phyloP scores from a whole-genome alignment of 2,113 vertebrate genomes.

The Prietella phreatophila region DNA sequence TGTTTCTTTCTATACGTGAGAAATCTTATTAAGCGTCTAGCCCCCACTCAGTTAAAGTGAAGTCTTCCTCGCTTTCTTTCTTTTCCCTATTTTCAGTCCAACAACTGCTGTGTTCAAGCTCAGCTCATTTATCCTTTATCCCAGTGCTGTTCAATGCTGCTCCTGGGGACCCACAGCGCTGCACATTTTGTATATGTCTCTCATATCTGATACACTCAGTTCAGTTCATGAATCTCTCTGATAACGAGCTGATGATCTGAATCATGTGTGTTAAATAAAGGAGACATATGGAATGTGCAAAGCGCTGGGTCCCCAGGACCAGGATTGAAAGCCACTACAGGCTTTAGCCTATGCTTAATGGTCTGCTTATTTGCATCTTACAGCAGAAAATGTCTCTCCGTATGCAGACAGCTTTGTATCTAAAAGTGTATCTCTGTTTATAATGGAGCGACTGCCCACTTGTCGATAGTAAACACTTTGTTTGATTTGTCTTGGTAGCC shows the following conservation, averaged over 20 bases:
- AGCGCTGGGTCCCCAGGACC: no score
- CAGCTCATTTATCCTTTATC: background rate
- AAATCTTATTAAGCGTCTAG: background rate
- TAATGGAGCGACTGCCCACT: background rate
- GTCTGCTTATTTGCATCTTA: background rate
- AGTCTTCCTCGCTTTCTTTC: background rate
- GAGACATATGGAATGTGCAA: no score
- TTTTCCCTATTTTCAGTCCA: background rate
- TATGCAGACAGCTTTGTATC: background rate
- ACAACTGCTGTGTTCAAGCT: background rate
- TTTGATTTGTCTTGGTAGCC: slow-evolving; percentile 6
- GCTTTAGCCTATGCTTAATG: background rate
- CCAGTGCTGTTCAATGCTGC: no score
- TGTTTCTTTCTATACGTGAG: background rate
- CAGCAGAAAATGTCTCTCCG: background rate
- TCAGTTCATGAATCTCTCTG: no score
- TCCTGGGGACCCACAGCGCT: no score
- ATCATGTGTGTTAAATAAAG: no score
- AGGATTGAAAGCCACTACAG: no score
- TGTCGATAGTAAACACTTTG: background rate
- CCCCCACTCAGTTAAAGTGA: no score
- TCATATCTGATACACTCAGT: no score
- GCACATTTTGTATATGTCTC: no score
- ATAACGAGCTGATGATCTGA: no score
- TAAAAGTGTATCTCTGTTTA: background rate